Conservation (phyloP, 2,797 vertebrate species). For the Oophaga sylvatica region DNA sequence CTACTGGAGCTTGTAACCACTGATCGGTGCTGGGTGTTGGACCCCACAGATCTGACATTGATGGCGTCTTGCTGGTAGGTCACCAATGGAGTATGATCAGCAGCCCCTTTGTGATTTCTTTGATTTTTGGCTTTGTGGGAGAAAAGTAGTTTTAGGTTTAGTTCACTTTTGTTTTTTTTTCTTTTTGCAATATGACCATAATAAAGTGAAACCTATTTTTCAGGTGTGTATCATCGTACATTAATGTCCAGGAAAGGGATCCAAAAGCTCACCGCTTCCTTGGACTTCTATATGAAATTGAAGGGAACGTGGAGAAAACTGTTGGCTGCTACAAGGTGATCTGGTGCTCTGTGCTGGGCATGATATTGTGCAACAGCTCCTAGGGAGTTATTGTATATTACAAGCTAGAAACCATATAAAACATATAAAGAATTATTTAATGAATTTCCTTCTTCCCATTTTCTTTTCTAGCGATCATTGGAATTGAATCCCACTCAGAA, state of each 20-base stretch:
- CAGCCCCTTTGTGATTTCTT: too few relatives aligned
- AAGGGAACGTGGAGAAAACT: slow-evolving; percentile 88
- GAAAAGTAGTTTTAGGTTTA: too few relatives aligned
- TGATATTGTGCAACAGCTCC: background rate
- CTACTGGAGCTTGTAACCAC: too few relatives aligned
- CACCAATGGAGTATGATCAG: too few relatives aligned
- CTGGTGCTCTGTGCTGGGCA: background rate
- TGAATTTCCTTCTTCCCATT: background rate
- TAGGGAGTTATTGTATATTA: background rate
- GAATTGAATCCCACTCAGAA: slow-evolving; percentile 93
- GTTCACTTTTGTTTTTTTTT: too few relatives aligned
- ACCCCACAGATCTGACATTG: too few relatives aligned
- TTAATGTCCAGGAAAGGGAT: slow-evolving; percentile 91
- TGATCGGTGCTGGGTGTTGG: too few relatives aligned
- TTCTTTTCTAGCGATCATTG: slow-evolving; percentile 83
- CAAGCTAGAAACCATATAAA: background rate
- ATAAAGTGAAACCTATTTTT: background rate
- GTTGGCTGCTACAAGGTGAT: slow-evolving; percentile 93
- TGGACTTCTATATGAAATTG: slow-evolving; percentile 90
- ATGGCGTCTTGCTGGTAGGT: too few relatives aligned
- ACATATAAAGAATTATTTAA: background rate
- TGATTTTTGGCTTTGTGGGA: too few relatives aligned
- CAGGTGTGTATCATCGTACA: slow-evolving; percentile 90
- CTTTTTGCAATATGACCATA: background rate
- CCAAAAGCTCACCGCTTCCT: slow-evolving; percentile 97